These are phyloP conservation scores for Tenthredo notha DNA, from an alignment of 2,888 invertebrate genomes.

Conservation along the genomic window DNA sequence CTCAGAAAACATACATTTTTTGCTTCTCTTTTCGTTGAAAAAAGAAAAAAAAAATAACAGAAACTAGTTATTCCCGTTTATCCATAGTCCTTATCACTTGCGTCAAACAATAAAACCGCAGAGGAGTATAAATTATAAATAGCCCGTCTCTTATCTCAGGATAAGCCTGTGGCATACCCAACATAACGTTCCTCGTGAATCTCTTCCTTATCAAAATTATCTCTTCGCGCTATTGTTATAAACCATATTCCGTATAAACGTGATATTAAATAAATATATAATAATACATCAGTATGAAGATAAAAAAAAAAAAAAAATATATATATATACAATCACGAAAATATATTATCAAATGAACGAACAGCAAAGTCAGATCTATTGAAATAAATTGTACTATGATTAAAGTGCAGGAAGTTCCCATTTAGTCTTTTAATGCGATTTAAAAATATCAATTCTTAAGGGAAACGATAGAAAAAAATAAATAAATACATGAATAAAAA, in stretches of 20 bases:
- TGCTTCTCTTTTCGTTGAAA: background rate
- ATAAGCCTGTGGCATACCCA: background rate
- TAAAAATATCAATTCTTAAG: background rate
- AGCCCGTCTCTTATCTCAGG: background rate
- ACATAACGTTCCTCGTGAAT: background rate
- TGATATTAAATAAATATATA: background rate
- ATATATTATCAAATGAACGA: background rate
- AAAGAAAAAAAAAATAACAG: conserved; percentile 20
- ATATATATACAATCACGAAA: background rate
- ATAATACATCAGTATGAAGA: too few relatives aligned
- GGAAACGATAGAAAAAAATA: background rate
- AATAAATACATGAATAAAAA: background rate
- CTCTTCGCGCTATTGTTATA: background rate
- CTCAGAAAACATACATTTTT: background rate
- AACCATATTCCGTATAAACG: background rate
- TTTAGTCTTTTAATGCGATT: background rate
- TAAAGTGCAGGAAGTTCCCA: conserved; percentile 4
- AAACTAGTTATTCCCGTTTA: background rate
- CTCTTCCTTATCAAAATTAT: background rate
- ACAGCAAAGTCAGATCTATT: conserved; percentile 5
- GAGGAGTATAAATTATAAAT: background rate
- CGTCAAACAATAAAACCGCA: background rate
- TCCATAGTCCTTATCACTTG: background rate
- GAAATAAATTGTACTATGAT: conserved; percentile 26
- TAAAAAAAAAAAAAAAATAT: background rate